Evolutionary conservation across 2,113 vertebrate genomes (phyloP), one percentile per base, ranked within the genome.

Genomic region (Megaceryle maxima): DNA sequence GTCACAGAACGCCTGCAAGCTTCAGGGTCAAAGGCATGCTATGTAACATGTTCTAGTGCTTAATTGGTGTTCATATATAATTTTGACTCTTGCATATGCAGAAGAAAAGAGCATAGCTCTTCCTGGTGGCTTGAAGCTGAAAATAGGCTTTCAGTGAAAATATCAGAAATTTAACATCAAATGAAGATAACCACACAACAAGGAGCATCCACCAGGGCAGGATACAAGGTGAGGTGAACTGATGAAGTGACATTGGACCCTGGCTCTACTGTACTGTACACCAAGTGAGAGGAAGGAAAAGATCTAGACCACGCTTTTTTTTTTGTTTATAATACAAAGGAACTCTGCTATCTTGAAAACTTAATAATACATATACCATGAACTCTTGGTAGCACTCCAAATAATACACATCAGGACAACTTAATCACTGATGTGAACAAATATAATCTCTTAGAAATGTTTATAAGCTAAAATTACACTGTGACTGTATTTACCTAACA

Each of bases 401-500:
- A 50, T 26, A 33, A 90, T 31, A 76, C 10, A 83, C 18, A 60
- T 63, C 26, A 87, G 35, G 63, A 66, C 26, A 88, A 88, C 41
- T 69, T 89, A 82, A 66, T 83, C 37, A 81, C 3, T 77, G 19
- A 85, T 56, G 68, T 18, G n/a, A 80, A 88, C 22, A 79, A 83
- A 91, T 33, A 92, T 33, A 89, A 70, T 73, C 43, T 92, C 56
- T 72, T 78, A 75, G 37, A 22, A 77, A 91, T 7, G 35, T 89
- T 75, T 83, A 20, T 82, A 70, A 92, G 81, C 10, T 82, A 75
- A 96, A 97, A 94, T 87, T 44, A 93, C 26, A 91, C 43, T 73
- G 39, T 33, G 70, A 77, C 13, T 73, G n/a, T 96, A 88, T 82
- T 97, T 97, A 99, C 99, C 98, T 97, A 97, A 96, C 96, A 62